Conservation (phyloP, 2,888 invertebrate genomes). For the Macroteleia sp. region DNA sequence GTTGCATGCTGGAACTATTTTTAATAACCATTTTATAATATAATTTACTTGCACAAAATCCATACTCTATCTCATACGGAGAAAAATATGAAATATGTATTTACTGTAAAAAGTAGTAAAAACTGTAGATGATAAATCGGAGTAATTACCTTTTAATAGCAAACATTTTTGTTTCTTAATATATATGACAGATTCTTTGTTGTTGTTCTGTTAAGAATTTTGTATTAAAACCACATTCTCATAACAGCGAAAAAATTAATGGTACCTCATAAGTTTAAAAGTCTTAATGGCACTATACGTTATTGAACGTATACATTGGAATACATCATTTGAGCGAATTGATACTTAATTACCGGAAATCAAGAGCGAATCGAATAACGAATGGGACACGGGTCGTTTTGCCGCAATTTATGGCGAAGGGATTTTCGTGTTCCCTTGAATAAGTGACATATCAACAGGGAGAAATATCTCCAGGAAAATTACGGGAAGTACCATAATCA, state of each 20-base stretch:
- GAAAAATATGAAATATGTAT: no score
- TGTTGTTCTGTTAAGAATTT: no score
- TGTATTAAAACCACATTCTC: no score
- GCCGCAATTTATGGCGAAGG: conserved; percentile 79
- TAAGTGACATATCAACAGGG: conserved; percentile 58
- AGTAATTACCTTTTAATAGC: no score
- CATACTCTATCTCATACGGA: no score
- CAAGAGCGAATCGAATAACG: conserved; percentile 77
- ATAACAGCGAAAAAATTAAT: conserved; percentile 2
- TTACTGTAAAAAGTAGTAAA: no score
- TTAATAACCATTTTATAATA: no score
- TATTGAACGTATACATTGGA: conserved; percentile 49
- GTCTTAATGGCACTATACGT: conserved; percentile 33
- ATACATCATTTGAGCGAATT: conserved; percentile 78
- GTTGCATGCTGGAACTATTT: no score
- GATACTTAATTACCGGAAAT: conserved; percentile 82
- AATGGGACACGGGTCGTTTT: conserved; percentile 77
- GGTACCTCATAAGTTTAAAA: conserved; percentile 25
- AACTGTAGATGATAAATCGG: no score
- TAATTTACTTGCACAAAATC: no score
- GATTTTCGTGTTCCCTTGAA: conserved; percentile 80
- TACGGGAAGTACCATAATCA: conserved; percentile 55
- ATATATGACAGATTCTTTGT: no score
- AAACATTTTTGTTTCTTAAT: no score
- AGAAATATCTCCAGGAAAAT: conserved; percentile 49